Base-by-base conservation (phyloP, 2,888 invertebrate species). In the Scaptomyza flava region DNA sequence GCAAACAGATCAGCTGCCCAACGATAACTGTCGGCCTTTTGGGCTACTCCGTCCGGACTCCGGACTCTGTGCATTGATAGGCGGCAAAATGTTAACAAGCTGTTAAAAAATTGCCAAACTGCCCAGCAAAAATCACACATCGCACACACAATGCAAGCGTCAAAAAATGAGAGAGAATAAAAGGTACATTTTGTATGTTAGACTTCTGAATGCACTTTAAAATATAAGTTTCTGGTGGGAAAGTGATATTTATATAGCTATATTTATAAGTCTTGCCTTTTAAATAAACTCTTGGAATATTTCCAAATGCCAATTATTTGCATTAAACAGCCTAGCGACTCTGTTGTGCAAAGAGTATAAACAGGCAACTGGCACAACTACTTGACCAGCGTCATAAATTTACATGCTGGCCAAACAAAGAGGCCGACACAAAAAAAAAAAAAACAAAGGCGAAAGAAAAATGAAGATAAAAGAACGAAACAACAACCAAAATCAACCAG, bases 51-150 rank as follows among this genome's bases (percentile, higher is more conserved):
- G 33, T 43, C 34, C 56, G 38, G 27, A 36, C 48, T 23, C 43
- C 23, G 23, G n/a, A 17, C 17, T 1, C 17, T 31, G 53, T 43
- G 41, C 85, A 77, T 75, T 77, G 81, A 84, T 75, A 79, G 79
- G 73, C 87, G 85, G 74, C 87, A 87, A 84, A 85, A 81, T 87
- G 87, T 84, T 85, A 84, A 84, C 87, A 87, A 81, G 84, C 87
- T 85, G 87, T 85, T 85, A 77, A 85, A 82, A 85, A 79, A 79
- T 73, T 57, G 60, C 45, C 64, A 74, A 68, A 65, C 74, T 73
- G 74, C 45, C 54, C 69, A 61, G 52, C 61, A 63, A 62, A 46
- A 68, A 57, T 53, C 54, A 45, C 61, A 63, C 70, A 64, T 34
- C 27, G 17, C 47, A 33, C 42, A 42, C 42, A 27, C 38, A 41